These are phyloP conservation scores for Marasmarcha lunaedactyla DNA, from an alignment of 2,888 invertebrate species.

Conservation along the genomic window DNA sequence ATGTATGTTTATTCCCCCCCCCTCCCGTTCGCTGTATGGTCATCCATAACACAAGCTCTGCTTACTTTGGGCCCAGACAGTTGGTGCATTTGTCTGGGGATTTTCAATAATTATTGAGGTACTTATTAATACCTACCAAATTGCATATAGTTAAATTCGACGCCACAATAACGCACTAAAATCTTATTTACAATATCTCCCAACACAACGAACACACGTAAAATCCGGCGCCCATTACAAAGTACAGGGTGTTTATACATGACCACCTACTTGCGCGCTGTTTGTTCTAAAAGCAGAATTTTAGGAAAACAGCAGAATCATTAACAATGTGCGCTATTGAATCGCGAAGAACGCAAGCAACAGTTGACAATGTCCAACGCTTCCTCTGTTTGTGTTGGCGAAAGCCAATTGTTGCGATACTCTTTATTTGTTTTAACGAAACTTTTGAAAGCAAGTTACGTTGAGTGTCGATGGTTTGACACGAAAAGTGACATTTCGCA, in stretches of 20 bases:
- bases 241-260: slow-evolving; percentile 10
- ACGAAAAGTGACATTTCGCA: slow-evolving; percentile 6
- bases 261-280: slow-evolving; percentile 9
- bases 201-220: background rate
- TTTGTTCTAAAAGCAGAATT: slow-evolving; percentile 23
- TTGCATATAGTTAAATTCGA: no score
- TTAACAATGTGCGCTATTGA: slow-evolving; percentile 27
- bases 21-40: no score
- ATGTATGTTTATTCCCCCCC: no score
- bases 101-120: no score
- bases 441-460: slow-evolving; percentile 41
- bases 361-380: slow-evolving; percentile 43
- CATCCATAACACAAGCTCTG: no score
- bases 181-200: no score
- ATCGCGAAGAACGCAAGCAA: slow-evolving; percentile 26
- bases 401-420: slow-evolving; percentile 48
- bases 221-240: slow-evolving; percentile 4
- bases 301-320: slow-evolving; percentile 25
- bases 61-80: no score
- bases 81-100: no score
- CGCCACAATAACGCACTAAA: no score
- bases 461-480: slow-evolving; percentile 22
- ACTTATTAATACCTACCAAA: no score
- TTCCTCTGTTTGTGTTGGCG: slow-evolving; percentile 58
- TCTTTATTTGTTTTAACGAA: slow-evolving; percentile 44